Percentiles rank a stretch among this genome's conserved stretches.
Conservation (phyloP, 1,140 invertebrate genomes). For the Heterodera schachtii region DNA sequence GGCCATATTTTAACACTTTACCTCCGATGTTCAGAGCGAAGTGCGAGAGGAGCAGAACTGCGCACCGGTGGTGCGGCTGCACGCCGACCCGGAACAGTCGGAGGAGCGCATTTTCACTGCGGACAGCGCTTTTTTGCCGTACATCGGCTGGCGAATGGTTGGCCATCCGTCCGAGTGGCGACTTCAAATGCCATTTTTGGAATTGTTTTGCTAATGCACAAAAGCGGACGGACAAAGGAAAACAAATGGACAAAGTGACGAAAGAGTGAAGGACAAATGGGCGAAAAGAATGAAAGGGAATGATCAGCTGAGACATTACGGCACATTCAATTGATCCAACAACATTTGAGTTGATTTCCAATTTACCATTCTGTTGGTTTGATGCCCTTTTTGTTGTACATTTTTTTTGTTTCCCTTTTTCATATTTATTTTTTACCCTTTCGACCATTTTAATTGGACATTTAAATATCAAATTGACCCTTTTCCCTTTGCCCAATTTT, state of each 20-base stretch:
- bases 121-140: constrained; percentile 53
- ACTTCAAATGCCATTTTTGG: constrained; percentile 60
- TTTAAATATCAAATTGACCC: no score
- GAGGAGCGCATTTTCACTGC: constrained; percentile 59
- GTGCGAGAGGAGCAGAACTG: constrained; percentile 42
- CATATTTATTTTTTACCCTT: no score
- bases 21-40: constrained; percentile 46
- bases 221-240: background rate
- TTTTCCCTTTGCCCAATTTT: no score
- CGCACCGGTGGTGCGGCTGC: constrained; percentile 49
- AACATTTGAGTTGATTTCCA: no score
- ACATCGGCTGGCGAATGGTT: constrained; percentile 62
- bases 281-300: no score
- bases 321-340: no score
- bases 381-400: no score
- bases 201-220: constrained; percentile 51
- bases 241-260: background rate
- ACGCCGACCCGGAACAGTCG: constrained; percentile 49
- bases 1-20: background rate
- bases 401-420: no score
- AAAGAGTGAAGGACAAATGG: no score
- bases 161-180: constrained; percentile 61
- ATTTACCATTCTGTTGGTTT: no score
- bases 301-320: no score
- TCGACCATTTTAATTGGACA: no score